Conservation (phyloP, 2,797 vertebrate genomes). For the Dermochelys coriacea region DNA sequence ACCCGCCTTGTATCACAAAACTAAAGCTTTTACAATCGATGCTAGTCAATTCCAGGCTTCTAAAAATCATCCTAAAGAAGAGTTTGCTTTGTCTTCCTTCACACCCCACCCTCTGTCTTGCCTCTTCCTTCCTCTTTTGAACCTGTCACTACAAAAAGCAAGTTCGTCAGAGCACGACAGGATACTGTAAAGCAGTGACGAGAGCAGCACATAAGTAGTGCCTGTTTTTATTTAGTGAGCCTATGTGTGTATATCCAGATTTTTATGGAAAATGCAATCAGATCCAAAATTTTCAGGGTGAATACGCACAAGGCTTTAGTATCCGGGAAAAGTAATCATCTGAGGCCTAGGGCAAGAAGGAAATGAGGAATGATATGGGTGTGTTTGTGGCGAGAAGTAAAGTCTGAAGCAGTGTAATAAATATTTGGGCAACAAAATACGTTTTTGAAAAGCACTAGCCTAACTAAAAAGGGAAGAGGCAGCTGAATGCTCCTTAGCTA, state of each 20-base stretch:
- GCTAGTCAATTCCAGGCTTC: slow-evolving; percentile 16
- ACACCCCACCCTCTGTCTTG: background rate
- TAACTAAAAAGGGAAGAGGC: background rate
- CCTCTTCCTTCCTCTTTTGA: slow-evolving; percentile 11
- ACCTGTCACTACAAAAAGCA: background rate
- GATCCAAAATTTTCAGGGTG: background rate
- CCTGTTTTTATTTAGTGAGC: background rate
- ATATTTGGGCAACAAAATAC: background rate
- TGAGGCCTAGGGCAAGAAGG: background rate
- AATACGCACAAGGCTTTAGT: background rate
- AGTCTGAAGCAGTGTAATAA: background rate
- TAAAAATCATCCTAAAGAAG: background rate
- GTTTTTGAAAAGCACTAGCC: background rate
- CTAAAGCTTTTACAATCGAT: background rate
- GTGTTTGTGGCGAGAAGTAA: background rate
- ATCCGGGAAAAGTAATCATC: background rate
- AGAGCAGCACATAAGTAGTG: background rate
- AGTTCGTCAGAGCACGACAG: background rate
- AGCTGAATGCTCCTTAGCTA: background rate
- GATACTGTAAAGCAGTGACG: background rate
- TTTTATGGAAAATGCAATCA: background rate
- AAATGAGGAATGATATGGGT: background rate
- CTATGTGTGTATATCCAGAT: background rate
- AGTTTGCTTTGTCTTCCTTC: background rate
- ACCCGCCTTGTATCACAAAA: background rate